A percentile compares a stretch with the other conserved stretches of the same genome.
These are phyloP conservation scores for Acrobasis suavella DNA, from an alignment of 2,888 invertebrate genomes.

Conservation along the genomic window DNA sequence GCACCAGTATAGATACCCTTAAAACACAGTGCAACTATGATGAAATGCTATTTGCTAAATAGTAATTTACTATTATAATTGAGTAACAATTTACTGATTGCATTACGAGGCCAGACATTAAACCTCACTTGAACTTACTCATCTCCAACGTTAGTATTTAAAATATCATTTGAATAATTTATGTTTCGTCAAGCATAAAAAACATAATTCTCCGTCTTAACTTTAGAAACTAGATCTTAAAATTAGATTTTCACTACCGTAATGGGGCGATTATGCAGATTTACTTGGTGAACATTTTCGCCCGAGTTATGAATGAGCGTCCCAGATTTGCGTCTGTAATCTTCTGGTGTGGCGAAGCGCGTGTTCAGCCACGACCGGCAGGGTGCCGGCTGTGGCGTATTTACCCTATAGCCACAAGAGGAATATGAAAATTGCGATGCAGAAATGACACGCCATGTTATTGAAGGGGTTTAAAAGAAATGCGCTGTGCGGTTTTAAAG, in stretches of 20 bases:
- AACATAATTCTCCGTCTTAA: slow-evolving; percentile 41
- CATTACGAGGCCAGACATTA: neutral
- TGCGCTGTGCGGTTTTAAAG: too few relatives aligned
- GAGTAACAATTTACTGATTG: slow-evolving; percentile 11
- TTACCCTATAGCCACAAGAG: too few relatives aligned
- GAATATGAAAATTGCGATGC: too few relatives aligned
- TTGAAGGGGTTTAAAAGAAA: too few relatives aligned
- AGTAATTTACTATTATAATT: slow-evolving; percentile 19
- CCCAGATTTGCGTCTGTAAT: slow-evolving; percentile 67
- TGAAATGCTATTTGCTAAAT: slow-evolving; percentile 26
- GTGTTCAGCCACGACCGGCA: slow-evolving; percentile 30
- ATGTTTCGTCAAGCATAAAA: slow-evolving; percentile 26
- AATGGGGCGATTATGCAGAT: slow-evolving; percentile 73
- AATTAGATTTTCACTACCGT: slow-evolving; percentile 57
- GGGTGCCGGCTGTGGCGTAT: slow-evolving; percentile 19
- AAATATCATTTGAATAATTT: slow-evolving; percentile 8
- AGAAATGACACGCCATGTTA: too few relatives aligned
- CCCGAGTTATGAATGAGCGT: slow-evolving; percentile 68
- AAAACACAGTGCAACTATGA: slow-evolving; percentile 27
- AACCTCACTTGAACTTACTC: slow-evolving; percentile 10
- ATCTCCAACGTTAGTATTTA: neutral
- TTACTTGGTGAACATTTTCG: slow-evolving; percentile 61
- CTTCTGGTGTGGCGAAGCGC: slow-evolving; percentile 49
- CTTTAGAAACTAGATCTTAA: slow-evolving; percentile 47
- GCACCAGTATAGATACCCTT: slow-evolving; percentile 13